Evolutionary conservation across 1,140 invertebrate species (phyloP).

Genomic region (Trichoplusia ni): DNA sequence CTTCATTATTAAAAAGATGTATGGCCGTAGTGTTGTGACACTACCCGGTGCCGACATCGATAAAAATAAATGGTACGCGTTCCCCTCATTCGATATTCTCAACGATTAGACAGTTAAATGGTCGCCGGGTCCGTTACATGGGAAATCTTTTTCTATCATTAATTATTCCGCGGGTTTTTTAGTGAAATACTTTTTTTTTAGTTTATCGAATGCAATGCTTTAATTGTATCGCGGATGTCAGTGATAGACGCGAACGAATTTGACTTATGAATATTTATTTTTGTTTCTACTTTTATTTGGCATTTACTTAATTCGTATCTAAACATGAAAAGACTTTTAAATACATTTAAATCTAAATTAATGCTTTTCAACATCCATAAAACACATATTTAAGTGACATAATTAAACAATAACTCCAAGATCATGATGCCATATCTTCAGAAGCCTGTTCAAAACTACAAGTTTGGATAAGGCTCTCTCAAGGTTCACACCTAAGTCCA

Average conservation of each 20-base stretch:
- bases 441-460: too few relatives aligned
- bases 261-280: neutral
- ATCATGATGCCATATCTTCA: too few relatives aligned
- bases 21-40: constrained; percentile 52
- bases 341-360: too few relatives aligned
- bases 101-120: constrained; percentile 41
- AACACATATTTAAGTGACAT: too few relatives aligned
- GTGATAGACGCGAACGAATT: constrained; percentile 1
- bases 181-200: constrained; percentile 35
- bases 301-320: too few relatives aligned
- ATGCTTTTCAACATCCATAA: too few relatives aligned
- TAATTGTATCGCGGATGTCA: constrained; percentile 44
- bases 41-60: constrained; percentile 44
- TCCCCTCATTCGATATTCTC: constrained; percentile 40
- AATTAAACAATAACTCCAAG: too few relatives aligned
- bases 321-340: too few relatives aligned
- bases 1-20: constrained; percentile 77
- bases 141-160: constrained; percentile 58
- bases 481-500: too few relatives aligned
- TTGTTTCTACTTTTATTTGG: too few relatives aligned
- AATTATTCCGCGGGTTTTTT: constrained; percentile 53
- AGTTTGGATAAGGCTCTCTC: too few relatives aligned
- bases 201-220: constrained; percentile 8
- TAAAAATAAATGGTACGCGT: constrained; percentile 43
- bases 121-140: constrained; percentile 38